Conservation (phyloP, 2,113 vertebrate species). For the Penelope pileata region DNA sequence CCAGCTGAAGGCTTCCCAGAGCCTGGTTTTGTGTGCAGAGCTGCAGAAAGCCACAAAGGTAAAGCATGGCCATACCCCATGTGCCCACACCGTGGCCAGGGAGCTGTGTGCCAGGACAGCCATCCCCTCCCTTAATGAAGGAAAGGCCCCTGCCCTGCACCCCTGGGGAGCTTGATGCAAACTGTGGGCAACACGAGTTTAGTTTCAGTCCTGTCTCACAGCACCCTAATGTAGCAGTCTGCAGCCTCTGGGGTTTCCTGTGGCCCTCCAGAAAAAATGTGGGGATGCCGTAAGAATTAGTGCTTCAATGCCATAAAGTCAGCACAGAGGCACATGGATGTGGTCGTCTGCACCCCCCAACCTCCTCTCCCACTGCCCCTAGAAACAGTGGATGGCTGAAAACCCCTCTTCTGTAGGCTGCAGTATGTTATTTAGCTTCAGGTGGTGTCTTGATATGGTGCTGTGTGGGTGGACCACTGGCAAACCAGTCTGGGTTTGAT, state of each 20-base stretch:
- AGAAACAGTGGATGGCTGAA: not conserved
- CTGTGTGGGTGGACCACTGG: too few species aligned
- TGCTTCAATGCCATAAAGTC: not conserved
- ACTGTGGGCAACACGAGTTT: not conserved
- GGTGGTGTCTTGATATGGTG: too few species aligned
- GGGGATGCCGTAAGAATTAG: not conserved
- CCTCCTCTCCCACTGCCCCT: too few species aligned
- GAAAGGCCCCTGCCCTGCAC: not conserved
- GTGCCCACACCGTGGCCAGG: too few species aligned
- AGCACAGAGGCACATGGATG: not conserved
- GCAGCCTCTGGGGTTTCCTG: not conserved
- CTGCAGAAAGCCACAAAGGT: constrained; percentile 78
- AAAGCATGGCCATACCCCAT: not conserved
- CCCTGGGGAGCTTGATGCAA: not conserved
- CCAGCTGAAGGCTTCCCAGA: constrained; percentile 67
- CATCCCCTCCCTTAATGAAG: not conserved
- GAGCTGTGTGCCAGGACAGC: not conserved
- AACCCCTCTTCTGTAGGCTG: not conserved
- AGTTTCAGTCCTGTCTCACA: not conserved
- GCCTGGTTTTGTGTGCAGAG: constrained; percentile 72
- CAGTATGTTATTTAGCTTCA: too few species aligned
- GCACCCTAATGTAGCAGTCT: not conserved
- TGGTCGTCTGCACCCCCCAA: too few species aligned
- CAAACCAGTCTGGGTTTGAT: not conserved
- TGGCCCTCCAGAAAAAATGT: not conserved